phyloP scores from a whole-genome alignment of 2,888 invertebrate species.

The Ormyrus labotus region DNA sequence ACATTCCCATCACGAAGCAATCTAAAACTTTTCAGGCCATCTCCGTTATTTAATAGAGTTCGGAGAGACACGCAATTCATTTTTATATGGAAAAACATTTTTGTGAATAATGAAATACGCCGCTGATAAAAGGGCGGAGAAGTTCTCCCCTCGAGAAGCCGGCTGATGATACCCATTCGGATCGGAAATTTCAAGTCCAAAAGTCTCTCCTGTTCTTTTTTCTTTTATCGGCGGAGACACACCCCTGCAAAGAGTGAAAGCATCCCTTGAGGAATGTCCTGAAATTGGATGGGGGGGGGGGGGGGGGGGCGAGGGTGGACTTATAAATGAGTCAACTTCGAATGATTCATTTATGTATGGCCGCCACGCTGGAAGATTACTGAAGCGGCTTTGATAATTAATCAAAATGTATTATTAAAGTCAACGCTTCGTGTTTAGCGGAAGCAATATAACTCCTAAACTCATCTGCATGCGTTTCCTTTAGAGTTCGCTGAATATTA shows the following conservation, averaged over 20 bases:
- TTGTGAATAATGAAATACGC: neutral
- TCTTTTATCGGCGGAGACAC: conserved; percentile 8
- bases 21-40: no score
- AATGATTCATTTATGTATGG: conserved; percentile 3
- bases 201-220: neutral
- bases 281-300: neutral
- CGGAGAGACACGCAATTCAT: neutral
- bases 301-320: neutral
- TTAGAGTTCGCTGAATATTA: no score
- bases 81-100: no score
- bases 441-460: no score
- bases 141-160: conserved; percentile 2
- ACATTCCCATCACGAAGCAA: no score
- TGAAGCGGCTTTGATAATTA: neutral
- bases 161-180: neutral
- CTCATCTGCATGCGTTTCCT: no score
- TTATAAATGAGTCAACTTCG: conserved; percentile 14
- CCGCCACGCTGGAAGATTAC: neutral
- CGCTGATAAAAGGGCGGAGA: neutral
- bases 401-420: conserved; percentile 9
- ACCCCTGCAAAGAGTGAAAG: conserved; percentile 27
- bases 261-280: conserved; percentile 4
- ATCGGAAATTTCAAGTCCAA: neutral
- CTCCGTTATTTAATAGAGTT: no score
- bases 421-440: no score